These are phyloP conservation scores for Mythimna ferrago DNA, from an alignment of 2,888 invertebrate species.

Conservation along the genomic window DNA sequence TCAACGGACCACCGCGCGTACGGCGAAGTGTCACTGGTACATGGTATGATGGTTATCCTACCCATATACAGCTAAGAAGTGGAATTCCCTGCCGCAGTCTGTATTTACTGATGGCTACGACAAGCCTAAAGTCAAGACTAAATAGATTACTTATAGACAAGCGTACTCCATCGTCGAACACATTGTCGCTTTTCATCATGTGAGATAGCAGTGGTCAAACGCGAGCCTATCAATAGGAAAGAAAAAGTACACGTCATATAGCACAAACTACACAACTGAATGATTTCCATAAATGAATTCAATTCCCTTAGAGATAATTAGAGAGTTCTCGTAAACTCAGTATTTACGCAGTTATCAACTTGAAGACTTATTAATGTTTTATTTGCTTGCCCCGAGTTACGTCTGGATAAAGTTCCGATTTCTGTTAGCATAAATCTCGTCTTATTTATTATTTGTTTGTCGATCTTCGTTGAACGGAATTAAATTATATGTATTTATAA, in stretches of 20 bases:
- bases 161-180: no score
- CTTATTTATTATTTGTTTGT: constrained; percentile 47
- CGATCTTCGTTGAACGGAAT: constrained; percentile 20
- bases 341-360: constrained; percentile 47
- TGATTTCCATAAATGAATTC: not conserved
- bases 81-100: no score
- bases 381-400: constrained; percentile 44
- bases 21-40: no score
- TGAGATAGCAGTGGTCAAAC: not conserved
- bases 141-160: not conserved
- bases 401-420: constrained; percentile 45
- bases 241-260: not conserved
- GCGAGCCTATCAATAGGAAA: not conserved
- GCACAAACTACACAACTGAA: not conserved
- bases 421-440: constrained; percentile 42
- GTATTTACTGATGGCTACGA: no score
- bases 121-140: no score
- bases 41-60: no score
- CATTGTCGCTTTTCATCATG: no score
- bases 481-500: constrained; percentile 5
- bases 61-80: no score
- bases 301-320: constrained; percentile 28
- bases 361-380: constrained; percentile 52
- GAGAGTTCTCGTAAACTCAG: constrained; percentile 7
- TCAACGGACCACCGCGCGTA: no score